Conservation (phyloP, 2,113 vertebrate genomes). For the Ranitomeya imitator region DNA sequence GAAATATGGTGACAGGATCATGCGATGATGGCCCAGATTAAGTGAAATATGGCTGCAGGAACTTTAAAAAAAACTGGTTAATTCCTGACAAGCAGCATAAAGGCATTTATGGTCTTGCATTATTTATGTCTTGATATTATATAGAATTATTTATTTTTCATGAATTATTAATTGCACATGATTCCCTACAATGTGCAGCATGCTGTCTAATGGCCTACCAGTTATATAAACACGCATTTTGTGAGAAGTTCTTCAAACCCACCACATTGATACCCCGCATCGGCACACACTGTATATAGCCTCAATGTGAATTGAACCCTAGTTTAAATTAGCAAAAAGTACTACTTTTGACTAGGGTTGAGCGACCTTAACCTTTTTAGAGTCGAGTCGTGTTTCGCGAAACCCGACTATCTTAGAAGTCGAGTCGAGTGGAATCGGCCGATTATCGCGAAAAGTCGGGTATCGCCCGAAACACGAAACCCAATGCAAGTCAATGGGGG, state of each 20-base stretch:
- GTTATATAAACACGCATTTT: not conserved
- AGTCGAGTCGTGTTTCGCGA: too few relatives aligned
- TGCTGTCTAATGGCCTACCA: not conserved
- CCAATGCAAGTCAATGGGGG: too few relatives aligned
- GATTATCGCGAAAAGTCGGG: too few relatives aligned
- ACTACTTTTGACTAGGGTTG: too few relatives aligned
- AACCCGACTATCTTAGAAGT: too few relatives aligned
- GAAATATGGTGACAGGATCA: constrained; percentile 4
- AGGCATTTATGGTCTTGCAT: not conserved
- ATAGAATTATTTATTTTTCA: not conserved
- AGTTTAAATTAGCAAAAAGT: not conserved
- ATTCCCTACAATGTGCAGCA: not conserved
- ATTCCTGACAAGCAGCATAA: not conserved
- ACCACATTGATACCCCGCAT: not conserved
- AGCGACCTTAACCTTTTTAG: too few relatives aligned
- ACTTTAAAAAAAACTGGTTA: not conserved
- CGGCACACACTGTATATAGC: too few relatives aligned
- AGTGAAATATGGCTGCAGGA: not conserved
- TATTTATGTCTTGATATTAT: not conserved
- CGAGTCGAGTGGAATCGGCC: too few relatives aligned
- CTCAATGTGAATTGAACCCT: not conserved
- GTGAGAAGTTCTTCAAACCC: not conserved
- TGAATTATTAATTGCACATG: not conserved
- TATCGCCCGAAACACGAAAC: too few relatives aligned
- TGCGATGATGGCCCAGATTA: not conserved